Percentiles rank a stretch among this genome's conserved stretches.
Conservation (phyloP, 2,888 invertebrate genomes). For the Hyalella azteca region DNA sequence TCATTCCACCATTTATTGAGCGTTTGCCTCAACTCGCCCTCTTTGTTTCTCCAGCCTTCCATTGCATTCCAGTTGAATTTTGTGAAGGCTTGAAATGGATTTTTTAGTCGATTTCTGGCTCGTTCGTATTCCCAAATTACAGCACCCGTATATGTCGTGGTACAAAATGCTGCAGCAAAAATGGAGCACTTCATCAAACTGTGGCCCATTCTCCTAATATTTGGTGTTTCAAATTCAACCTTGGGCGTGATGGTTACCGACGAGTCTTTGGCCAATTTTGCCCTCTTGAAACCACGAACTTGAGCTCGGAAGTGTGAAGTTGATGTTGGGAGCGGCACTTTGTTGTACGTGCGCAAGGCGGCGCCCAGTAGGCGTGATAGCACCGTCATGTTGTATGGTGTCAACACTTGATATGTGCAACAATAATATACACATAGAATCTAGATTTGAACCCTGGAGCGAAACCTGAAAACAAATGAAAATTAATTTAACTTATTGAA, state of each 20-base stretch:
- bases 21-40: slow-evolving; percentile 61
- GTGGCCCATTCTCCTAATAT: background rate
- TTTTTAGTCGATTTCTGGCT: slow-evolving; percentile 30
- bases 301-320: background rate
- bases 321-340: background rate
- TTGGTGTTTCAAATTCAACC: slow-evolving; percentile 18
- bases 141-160: slow-evolving; percentile 47
- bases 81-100: slow-evolving; percentile 45
- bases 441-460: too few species aligned
- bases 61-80: slow-evolving; percentile 44
- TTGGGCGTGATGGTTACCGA: background rate
- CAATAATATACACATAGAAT: background rate
- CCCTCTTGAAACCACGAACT: slow-evolving; percentile 41
- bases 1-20: slow-evolving; percentile 74
- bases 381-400: slow-evolving; percentile 38
- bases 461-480: background rate
- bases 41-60: slow-evolving; percentile 53
- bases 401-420: background rate
- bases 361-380: slow-evolving; percentile 30
- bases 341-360: background rate
- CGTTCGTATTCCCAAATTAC: slow-evolving; percentile 53
- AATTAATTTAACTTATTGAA: background rate
- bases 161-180: slow-evolving; percentile 52
- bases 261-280: slow-evolving; percentile 42
- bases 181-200: slow-evolving; percentile 43